These are phyloP conservation scores for Nannoperca obscura DNA, from an alignment of 2,797 vertebrate genomes.

Conservation along the genomic window DNA sequence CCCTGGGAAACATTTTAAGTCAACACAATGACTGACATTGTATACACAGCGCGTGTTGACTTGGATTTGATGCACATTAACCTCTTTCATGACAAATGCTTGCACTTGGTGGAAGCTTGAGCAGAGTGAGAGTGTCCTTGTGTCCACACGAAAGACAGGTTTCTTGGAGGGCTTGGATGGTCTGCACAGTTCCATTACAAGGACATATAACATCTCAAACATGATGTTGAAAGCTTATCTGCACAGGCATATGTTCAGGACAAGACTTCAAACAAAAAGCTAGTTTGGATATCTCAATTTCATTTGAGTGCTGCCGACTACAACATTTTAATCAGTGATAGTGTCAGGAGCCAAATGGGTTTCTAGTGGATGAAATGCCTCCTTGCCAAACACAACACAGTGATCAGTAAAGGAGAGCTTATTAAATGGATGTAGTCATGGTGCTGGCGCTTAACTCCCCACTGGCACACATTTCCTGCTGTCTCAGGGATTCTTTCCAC, in stretches of 20 bases:
- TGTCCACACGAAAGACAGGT: conserved; percentile 52
- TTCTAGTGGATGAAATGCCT: conserved; percentile 63
- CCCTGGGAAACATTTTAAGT: conserved; percentile 82
- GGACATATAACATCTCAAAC: conserved; percentile 37
- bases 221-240: conserved; percentile 36
- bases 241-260: conserved; percentile 25
- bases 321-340: conserved; percentile 66
- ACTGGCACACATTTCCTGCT: conserved; percentile 79
- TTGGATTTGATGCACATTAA: conserved; percentile 69
- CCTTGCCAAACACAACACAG: conserved; percentile 70
- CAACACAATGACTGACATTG: conserved; percentile 78
- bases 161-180: conserved; percentile 23
- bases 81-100: conserved; percentile 66
- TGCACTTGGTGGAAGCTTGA: conserved; percentile 27
- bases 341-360: conserved; percentile 68
- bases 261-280: conserved; percentile 45
- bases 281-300: conserved; percentile 52
- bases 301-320: conserved; percentile 43
- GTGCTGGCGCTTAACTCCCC: conserved; percentile 72
- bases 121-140: conserved; percentile 31
- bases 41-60: conserved; percentile 76
- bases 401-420: conserved; percentile 75
- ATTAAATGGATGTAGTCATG: conserved; percentile 76
- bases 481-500: conserved; percentile 84
- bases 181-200: conserved; percentile 29